Evolutionary conservation across 2,797 vertebrate genomes (phyloP).

Genomic region (Neosilurus mollespiculum): DNA sequence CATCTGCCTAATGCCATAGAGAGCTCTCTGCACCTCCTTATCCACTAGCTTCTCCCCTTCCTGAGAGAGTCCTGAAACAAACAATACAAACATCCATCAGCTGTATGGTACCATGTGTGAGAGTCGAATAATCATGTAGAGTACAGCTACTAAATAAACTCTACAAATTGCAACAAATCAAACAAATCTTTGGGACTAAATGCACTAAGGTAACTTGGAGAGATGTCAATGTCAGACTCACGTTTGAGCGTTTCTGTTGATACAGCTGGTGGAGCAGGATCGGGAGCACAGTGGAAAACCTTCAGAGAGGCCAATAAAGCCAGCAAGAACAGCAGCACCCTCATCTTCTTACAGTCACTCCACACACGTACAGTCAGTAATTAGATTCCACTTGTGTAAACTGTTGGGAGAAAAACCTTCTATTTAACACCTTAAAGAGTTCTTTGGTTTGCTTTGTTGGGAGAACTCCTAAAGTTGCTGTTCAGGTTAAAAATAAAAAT

Average conservation of each 20-base stretch:
- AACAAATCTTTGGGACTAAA: neutral
- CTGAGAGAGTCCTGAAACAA: constrained; percentile 75
- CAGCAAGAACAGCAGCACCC: constrained; percentile 65
- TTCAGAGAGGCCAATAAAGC: constrained; percentile 67
- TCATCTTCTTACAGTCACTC: constrained; percentile 70
- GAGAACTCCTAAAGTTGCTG: neutral
- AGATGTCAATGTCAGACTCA: constrained; percentile 60
- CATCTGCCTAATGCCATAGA: constrained; percentile 88
- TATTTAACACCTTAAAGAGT: neutral
- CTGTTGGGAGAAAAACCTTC: neutral
- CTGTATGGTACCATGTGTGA: neutral
- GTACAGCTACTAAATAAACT: neutral
- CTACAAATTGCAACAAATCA: neutral
- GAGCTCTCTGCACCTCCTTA: constrained; percentile 82
- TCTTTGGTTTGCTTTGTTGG: too few species aligned
- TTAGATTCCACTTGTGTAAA: too few species aligned
- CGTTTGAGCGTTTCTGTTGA: constrained; percentile 74
- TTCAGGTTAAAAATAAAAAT: too few species aligned
- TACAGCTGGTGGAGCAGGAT: constrained; percentile 57
- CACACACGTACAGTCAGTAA: constrained; percentile 2
- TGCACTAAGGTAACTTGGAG: neutral
- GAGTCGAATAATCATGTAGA: neutral
- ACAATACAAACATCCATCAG: neutral
- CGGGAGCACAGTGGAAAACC: constrained; percentile 62
- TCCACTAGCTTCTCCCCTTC: constrained; percentile 78